A percentile compares a stretch with the other conserved stretches of the same genome.
These are phyloP conservation scores for Drosophila watanabei DNA, from an alignment of 1,140 invertebrate species.

Conservation along the genomic window DNA sequence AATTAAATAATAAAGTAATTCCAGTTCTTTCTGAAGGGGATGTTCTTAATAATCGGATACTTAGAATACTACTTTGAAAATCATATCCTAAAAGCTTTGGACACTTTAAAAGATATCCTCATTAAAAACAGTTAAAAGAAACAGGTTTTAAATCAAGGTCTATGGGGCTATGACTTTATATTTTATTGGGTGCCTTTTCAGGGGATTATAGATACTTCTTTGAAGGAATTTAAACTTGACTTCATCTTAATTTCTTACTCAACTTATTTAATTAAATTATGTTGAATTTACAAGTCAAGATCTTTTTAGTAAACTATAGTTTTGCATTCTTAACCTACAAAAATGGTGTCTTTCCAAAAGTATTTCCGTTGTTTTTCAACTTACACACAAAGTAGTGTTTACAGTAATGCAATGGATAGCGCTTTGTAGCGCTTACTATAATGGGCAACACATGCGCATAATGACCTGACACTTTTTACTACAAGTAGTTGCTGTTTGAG, in stretches of 20 bases:
- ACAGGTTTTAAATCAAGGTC: no score
- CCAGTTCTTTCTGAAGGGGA: background rate
- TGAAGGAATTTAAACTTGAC: no score
- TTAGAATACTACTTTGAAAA: background rate
- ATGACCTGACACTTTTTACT: conserved; percentile 54
- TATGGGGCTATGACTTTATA: background rate
- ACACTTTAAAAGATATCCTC: background rate
- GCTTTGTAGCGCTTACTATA: conserved; percentile 38
- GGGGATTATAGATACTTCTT: background rate
- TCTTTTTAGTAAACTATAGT: background rate
- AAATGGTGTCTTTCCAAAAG: background rate
- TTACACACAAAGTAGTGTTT: background rate
- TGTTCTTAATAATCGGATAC: background rate
- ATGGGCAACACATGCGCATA: conserved; percentile 61
- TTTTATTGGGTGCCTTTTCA: background rate
- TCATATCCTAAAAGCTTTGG: background rate
- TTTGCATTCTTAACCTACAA: no score
- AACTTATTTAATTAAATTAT: background rate
- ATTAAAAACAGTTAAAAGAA: no score
- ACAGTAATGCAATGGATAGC: conserved; percentile 3
- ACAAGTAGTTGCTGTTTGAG: conserved; percentile 15
- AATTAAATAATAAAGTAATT: no score
- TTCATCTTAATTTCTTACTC: background rate
- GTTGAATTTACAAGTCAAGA: background rate
- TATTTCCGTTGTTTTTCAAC: conserved; percentile 2